Percentiles rank a stretch among this genome's conserved stretches.
phyloP scores from a whole-genome alignment of 2,888 invertebrate species.

The Eupithecia centaureata region DNA sequence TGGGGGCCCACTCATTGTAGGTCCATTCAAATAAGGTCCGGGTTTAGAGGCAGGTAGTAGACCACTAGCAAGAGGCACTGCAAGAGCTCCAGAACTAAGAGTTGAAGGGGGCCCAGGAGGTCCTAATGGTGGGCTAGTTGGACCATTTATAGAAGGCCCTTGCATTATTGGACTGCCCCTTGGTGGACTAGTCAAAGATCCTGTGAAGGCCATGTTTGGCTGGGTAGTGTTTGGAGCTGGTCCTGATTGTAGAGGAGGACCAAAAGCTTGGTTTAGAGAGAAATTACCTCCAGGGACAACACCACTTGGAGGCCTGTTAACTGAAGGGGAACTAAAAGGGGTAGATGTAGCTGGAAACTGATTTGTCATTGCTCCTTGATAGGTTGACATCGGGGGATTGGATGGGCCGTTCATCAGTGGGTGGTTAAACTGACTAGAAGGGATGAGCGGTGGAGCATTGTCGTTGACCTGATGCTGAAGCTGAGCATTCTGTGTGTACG shows the following conservation, averaged over 20 bases:
- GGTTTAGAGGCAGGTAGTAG: constrained; percentile 37
- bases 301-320: constrained; percentile 25
- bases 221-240: constrained; percentile 51
- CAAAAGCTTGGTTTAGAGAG: constrained; percentile 34
- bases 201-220: constrained; percentile 58
- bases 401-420: constrained; percentile 69
- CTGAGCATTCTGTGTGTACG: constrained; percentile 58
- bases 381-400: constrained; percentile 50
- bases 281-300: constrained; percentile 22
- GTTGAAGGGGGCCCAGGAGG: constrained; percentile 49
- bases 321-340: constrained; percentile 48
- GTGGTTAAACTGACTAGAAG: constrained; percentile 75
- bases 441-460: constrained; percentile 73
- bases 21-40: constrained; percentile 33
- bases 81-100: constrained; percentile 43
- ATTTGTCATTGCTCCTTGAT: constrained; percentile 41
- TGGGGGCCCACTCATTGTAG: constrained; percentile 28
- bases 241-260: constrained; percentile 36
- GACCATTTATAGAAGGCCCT: constrained; percentile 50
- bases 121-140: constrained; percentile 32
- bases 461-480: constrained; percentile 71
- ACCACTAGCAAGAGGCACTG: constrained; percentile 39
- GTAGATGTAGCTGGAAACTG: constrained; percentile 52
- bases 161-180: constrained; percentile 64
- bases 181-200: constrained; percentile 52